These are phyloP conservation scores for Vireo altiloquus DNA, from an alignment of 2,113 vertebrate species.

Conservation along the genomic window DNA sequence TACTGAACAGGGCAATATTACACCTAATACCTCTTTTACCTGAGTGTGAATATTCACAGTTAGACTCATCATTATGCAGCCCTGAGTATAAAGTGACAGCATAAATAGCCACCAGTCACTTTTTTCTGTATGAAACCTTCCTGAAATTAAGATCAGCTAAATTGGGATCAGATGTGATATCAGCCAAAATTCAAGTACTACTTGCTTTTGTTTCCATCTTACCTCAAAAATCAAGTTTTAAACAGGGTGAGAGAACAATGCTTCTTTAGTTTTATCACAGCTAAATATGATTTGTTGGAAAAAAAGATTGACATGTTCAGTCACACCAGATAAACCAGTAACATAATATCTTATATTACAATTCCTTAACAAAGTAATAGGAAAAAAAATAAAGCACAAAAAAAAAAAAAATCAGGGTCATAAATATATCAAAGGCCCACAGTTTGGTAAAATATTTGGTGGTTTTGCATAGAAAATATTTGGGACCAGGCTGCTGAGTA, in stretches of 20 bases:
- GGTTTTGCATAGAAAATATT: not conserved
- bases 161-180: not conserved
- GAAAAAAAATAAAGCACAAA: not conserved
- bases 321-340: not conserved
- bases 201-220: not conserved
- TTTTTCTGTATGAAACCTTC: not conserved
- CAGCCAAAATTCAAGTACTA: not conserved
- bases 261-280: not conserved
- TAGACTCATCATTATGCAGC: not conserved
- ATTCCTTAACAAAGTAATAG: not conserved
- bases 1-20: not conserved
- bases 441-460: not conserved
- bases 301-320: not conserved
- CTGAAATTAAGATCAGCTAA: not conserved
- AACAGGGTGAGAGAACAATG: not conserved
- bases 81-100: not conserved
- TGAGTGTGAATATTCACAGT: not conserved
- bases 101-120: not conserved
- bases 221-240: not conserved
- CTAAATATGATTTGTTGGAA: not conserved
- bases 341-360: not conserved
- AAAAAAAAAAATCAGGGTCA: not conserved
- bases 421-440: not conserved
- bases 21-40: not conserved
- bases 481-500: not conserved